Evolutionary conservation across 2,888 invertebrate genomes (phyloP), one percentile per base, ranked within the genome.

Genomic region (Spilarctia lutea): DNA sequence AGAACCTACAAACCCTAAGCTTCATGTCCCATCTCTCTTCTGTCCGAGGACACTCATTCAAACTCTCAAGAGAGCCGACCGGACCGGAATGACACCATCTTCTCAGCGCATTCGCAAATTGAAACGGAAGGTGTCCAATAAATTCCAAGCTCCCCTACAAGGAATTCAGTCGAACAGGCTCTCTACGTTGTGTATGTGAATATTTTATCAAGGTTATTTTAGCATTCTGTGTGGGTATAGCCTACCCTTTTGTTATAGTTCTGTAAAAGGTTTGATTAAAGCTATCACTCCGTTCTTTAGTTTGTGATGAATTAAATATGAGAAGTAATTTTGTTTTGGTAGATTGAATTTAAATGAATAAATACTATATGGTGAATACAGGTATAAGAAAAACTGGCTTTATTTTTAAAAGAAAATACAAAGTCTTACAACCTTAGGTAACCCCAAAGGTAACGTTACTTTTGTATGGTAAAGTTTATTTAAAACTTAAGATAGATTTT

Each of bases 91-190:
- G 90, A 89, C 90, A 87, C 89, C 89, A 89, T 90, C 89, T 89
- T 87, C 86, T 86, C 88, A 85, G 85, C 86, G 84, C 86, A 78
- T 74, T 89, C 87, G 88, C 92, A 94, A 94, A 94, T 94, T 94
- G 94, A 94, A 94, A 93, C 93, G 90, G 91, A 93, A 94, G 93
- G 93, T 93, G 93, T 91, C 91, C 88, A 91, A 93, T 93, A 94
- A 94, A 94, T 93, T 93, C 87, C 87, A 79, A 89, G 88, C 85
- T 86, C 83, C 88, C 87, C 91, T 88, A 87, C 78, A 83, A 84
- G 90, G 92, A 90, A 93, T 93, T 91, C 84, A 84, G 87, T 74
- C 77, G 86, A 85, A 86, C 89, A 87, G 89, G 90, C 88, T 90
- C 90, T 83, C 84, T 83, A 83, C 88, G 87, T 87, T 88, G 87